Evolutionary conservation across 2,797 vertebrate species (phyloP).

Genomic region (Orestias chungarensis): DNA sequence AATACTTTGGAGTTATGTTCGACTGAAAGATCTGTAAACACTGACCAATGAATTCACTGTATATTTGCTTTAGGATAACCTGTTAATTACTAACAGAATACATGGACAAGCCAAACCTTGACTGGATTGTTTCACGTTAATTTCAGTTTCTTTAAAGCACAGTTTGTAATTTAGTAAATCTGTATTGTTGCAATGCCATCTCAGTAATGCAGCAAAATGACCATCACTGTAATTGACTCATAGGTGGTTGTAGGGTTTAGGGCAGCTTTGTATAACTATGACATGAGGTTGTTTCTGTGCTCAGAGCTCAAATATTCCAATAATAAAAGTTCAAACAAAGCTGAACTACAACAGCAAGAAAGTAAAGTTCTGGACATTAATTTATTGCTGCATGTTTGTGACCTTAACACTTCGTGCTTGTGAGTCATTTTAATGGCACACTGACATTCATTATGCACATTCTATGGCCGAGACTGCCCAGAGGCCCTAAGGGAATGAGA

Average conservation of each 20-base stretch:
- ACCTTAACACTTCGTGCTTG: slow-evolving; percentile 9
- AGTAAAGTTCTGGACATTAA: slow-evolving; percentile 5
- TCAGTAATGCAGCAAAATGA: not conserved
- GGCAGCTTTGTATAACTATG: not conserved
- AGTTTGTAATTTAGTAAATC: no score
- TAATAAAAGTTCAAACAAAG: not conserved
- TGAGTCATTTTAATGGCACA: slow-evolving; percentile 10
- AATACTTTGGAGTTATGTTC: no score
- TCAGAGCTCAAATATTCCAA: not conserved
- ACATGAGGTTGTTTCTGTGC: not conserved
- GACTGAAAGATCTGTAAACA: no score
- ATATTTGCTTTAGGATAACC: no score
- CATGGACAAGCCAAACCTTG: no score
- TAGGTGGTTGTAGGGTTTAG: not conserved
- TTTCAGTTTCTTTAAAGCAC: no score
- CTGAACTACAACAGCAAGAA: slow-evolving; percentile 6
- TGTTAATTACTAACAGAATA: no score
- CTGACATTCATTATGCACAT: slow-evolving; percentile 13
- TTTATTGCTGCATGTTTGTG: slow-evolving; percentile 9
- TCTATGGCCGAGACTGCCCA: not conserved
- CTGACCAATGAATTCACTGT: no score
- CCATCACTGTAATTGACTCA: not conserved
- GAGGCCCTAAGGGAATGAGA: slow-evolving; percentile 1
- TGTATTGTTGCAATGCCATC: not conserved
- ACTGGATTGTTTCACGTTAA: no score